These are phyloP conservation scores for Liparis tanakae DNA, from an alignment of 2,797 vertebrate genomes.

Conservation along the genomic window DNA sequence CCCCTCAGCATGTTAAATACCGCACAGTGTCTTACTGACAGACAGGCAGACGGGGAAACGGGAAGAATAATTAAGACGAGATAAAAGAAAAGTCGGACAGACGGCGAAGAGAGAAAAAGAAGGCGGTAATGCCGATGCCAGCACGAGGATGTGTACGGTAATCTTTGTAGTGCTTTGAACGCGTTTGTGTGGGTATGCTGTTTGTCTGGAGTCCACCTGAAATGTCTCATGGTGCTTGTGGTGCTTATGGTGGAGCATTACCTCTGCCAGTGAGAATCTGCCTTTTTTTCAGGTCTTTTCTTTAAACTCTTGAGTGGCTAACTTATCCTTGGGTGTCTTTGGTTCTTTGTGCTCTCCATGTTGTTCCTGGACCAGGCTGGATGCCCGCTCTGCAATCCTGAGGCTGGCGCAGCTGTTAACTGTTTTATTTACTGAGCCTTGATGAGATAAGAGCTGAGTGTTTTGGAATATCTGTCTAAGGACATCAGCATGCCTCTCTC, in stretches of 20 bases:
- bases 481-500: constrained; percentile 58
- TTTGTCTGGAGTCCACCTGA: constrained; percentile 53
- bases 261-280: constrained; percentile 26
- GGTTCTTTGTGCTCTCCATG: constrained; percentile 28
- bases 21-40: constrained; percentile 47
- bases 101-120: constrained; percentile 42
- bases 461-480: constrained; percentile 71
- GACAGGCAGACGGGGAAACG: constrained; percentile 27
- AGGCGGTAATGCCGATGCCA: constrained; percentile 31
- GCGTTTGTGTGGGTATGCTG: constrained; percentile 37
- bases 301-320: constrained; percentile 25
- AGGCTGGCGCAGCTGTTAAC: constrained; percentile 70
- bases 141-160: constrained; percentile 44
- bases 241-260: constrained; percentile 48
- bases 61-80: constrained; percentile 54
- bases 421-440: constrained; percentile 81
- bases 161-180: constrained; percentile 38
- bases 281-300: constrained; percentile 29
- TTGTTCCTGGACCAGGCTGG: constrained; percentile 48
- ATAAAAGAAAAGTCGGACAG: constrained; percentile 25
- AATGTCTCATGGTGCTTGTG: constrained; percentile 53
- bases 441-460: constrained; percentile 76
- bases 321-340: constrained; percentile 32
- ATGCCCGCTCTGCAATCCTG: constrained; percentile 42
- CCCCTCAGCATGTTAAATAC: constrained; percentile 71